Evolutionary conservation across 2,797 vertebrate genomes (phyloP), one percentile per base, ranked within the genome.

Genomic region (Synaphobranchus kaupii): DNA sequence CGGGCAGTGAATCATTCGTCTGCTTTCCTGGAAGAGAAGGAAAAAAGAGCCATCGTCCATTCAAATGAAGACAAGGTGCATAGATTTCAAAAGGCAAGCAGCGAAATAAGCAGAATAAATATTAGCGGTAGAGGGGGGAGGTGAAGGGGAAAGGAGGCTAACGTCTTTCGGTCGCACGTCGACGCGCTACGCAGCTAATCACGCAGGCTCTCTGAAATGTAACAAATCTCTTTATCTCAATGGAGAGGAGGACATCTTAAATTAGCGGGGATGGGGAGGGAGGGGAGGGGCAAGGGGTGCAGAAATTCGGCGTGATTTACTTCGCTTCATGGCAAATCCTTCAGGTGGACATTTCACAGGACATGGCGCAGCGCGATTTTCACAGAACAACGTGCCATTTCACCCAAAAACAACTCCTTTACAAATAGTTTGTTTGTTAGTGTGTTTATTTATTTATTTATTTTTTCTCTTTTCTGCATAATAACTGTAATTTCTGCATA

Each of bases 71-170:
- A 84, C 91, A 92, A 93, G 90, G 91, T 91, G 90, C 88, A 50
- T 91, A 93, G 92, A 92, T 90, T 92, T 93, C 89, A 87, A 90
- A 91, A 86, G 88, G 83, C 47, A 73, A 91, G 91, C 89, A 93
- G 88, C 92, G 93, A 94, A 94, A 94, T 93, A 94, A 94, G 94
- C 92, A 92, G 93, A 92, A 92, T 94, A 91, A 92, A 94, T 93
- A 92, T 94, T 91, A 90, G 92, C 91, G 92, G 93, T 92, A 89
- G 93, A 94, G 93, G 84, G 63, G 8, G 22, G 39, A 0, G 39
- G 39, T 20, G 7, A 3, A 9, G 44, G n/a, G 39, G 6, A 80
- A 73, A 92, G 87, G 88, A 89, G 92, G 94, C 93, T 93, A 93
- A 94, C 92, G 94, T 92, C 94, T 90, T 92, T 15, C 93, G 94